phyloP scores from a whole-genome alignment of 2,797 vertebrate species.

The Sebastes itinus region DNA sequence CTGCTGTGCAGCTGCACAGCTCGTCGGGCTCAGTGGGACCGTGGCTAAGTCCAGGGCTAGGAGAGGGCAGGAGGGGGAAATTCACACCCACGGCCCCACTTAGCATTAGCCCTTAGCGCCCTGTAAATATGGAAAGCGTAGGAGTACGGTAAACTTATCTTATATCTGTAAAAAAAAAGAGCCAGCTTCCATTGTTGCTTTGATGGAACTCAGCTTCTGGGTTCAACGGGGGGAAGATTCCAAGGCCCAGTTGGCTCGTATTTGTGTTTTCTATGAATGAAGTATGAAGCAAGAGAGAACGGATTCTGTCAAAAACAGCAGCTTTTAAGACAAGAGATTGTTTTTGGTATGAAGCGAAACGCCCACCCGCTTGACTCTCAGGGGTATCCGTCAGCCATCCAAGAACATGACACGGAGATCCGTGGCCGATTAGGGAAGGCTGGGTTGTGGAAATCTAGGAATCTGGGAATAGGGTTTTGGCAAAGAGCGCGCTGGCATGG shows the following conservation, averaged over 20 bases:
- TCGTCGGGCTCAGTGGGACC: slow-evolving; percentile 64
- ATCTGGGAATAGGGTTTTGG: slow-evolving; percentile 77
- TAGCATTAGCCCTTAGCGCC: slow-evolving; percentile 46
- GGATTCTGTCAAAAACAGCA: slow-evolving; percentile 51
- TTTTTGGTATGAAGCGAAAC: slow-evolving; percentile 56
- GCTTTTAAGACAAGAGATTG: slow-evolving; percentile 28
- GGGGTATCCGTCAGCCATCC: slow-evolving; percentile 54
- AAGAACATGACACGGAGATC: slow-evolving; percentile 72
- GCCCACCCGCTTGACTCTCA: slow-evolving; percentile 44
- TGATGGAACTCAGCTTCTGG: slow-evolving; percentile 28
- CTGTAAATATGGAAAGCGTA: slow-evolving; percentile 42
- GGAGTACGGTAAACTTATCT: slow-evolving; percentile 32
- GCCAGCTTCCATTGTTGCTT: slow-evolving; percentile 3
- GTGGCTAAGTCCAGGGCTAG: slow-evolving; percentile 62
- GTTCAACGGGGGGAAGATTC: slow-evolving; percentile 29
- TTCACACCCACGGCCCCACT: slow-evolving; percentile 58
- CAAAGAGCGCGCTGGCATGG: slow-evolving; percentile 42
- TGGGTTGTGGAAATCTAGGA: slow-evolving; percentile 74
- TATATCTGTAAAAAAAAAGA: slow-evolving; percentile 14
- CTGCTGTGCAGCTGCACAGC: slow-evolving; percentile 85
- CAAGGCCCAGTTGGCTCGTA: slow-evolving; percentile 26
- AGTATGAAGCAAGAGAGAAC: slow-evolving; percentile 22
- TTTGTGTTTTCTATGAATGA: slow-evolving; percentile 58
- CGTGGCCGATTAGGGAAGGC: slow-evolving; percentile 66
- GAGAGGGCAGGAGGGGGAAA: slow-evolving; percentile 38